Base-by-base conservation (phyloP, 2,888 invertebrate genomes). In the Ennomos erosarius region DNA sequence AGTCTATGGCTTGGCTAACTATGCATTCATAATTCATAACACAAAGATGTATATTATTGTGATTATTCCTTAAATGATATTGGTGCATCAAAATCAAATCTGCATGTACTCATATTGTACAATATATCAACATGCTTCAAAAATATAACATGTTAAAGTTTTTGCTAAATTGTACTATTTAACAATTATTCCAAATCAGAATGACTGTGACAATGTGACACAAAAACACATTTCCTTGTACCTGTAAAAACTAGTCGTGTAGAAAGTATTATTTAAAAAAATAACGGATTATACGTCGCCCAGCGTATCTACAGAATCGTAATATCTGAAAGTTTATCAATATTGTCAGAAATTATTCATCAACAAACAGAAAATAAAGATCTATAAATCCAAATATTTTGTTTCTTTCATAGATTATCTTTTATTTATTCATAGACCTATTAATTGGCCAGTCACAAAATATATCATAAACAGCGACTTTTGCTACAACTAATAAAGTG, bases 181-280 rank as follows among this genome's bases (percentile, higher is more conserved):
- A 34, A 58, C 57, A 44, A 56, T 26, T 26, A 26, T 26, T 26
- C 5, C 26, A 26, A 26, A 26, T 6, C 26, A 26, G 26, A 26
- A 26, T 26, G 26, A 26, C 26, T 26, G 33, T 58, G 55, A 62
- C 48, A 43, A 61, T 59, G 43, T 58, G 13, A 47, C 38, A 34
- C 26, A 40, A 42, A 10, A 37, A 9, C 10, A 10, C 11, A 43
- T 36, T 37, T 43, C 26, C 26, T 12, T 47, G 57, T 70, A 73
- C 70, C 70, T 75, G 54, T 36, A 12, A 26, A 26, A 26, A 26
- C 26, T 26, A 26, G 26, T 26, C 26, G 26, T 6, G 3, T 39
- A 49, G n/a, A 9, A 3, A 38, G 50, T n/a, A 68, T 73, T 67
- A 74, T 70, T 74, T 76, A 59, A 66, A 73, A 68, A 76, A 64